Evolutionary conservation across 2,888 invertebrate species (phyloP), one percentile per base, ranked within the genome.

Genomic region (Apodemia zela): DNA sequence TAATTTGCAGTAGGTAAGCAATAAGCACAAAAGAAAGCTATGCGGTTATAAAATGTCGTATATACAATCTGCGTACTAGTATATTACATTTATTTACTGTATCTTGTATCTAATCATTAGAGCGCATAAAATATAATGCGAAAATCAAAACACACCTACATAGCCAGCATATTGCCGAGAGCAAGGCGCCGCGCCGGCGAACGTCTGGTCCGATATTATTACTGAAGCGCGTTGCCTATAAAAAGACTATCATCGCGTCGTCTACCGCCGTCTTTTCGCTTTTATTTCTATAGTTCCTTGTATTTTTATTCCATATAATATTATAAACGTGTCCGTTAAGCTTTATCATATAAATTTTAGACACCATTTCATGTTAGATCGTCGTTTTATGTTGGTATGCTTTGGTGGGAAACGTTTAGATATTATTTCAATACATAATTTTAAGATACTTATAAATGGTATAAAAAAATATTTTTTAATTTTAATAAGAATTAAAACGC

Each of bases 191-290:
- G 66, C 66, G 69, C 67, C 67, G 62, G 63, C 63, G 72, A 77
- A 75, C 80, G 81, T 79, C 84, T 77, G 81, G 77, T 78, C 78
- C 75, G 73, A 77, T 81, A 82, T 82, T 84, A 84, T 85, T 84
- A 81, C 78, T 67, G 71, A 68, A 71, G 71, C 72, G 72, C 66
- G 80, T 73, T 71, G 65, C 74, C 86, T 88, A 87, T 86, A 82
- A 84, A 84, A 86, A 87, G 85, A 83, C 75, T 72, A 72, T 74
- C 76, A 73, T 75, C 74, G 71, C 71, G 73, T 73, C 78, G 86
- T 87, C 87, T 87, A 81, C 82, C 78, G 72, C 74, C 71, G 73
- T 75, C 85, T 87, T 87, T 87, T 66, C 66, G 61, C 64, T 66
- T 65, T 64, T 68, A 65, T 67, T 65, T 68, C 68, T 64, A 61